Percentiles rank a stretch among this genome's conserved stretches.
Evolutionary conservation across 35 echinoderm and acorn worm genomes (phyloP).

Genomic region (Eucidaris tribuloides): DNA sequence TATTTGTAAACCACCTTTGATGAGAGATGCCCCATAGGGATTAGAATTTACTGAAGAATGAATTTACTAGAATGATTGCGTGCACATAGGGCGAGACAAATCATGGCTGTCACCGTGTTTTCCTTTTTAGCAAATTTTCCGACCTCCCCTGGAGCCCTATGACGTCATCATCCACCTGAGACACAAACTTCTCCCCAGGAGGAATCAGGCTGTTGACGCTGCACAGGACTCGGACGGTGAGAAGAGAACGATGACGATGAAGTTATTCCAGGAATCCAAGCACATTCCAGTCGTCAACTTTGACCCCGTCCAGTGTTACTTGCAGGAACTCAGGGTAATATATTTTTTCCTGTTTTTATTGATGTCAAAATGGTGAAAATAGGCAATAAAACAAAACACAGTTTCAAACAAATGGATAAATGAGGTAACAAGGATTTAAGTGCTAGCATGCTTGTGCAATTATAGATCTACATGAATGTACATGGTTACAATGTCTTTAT

Average conservation of each 20-base stretch:
- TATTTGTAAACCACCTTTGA: no score
- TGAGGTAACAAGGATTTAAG: no score
- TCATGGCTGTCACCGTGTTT: no score
- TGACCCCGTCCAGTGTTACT: slow-evolving; percentile 76
- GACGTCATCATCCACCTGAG: slow-evolving; percentile 87
- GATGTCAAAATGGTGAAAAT: neutral
- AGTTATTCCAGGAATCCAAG: neutral
- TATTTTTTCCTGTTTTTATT: neutral
- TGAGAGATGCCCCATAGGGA: no score
- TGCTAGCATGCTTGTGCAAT: no score
- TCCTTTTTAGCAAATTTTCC: slow-evolving; percentile 80
- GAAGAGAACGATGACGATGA: neutral
- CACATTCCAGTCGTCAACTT: slow-evolving; percentile 73
- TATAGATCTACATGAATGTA: no score
- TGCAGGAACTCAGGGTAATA: slow-evolving; percentile 75
- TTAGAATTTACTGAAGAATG: no score
- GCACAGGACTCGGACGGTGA: neutral
- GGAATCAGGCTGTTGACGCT: slow-evolving; percentile 53
- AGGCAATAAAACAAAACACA: no score
- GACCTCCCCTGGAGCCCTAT: slow-evolving; percentile 79
- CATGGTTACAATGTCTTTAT: no score
- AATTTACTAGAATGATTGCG: no score
- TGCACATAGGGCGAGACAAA: neutral
- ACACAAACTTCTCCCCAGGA: slow-evolving; percentile 56
- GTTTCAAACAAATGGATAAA: no score